phyloP scores from a whole-genome alignment of 2,113 vertebrate species.

The Onychorhynchus coronatus region DNA sequence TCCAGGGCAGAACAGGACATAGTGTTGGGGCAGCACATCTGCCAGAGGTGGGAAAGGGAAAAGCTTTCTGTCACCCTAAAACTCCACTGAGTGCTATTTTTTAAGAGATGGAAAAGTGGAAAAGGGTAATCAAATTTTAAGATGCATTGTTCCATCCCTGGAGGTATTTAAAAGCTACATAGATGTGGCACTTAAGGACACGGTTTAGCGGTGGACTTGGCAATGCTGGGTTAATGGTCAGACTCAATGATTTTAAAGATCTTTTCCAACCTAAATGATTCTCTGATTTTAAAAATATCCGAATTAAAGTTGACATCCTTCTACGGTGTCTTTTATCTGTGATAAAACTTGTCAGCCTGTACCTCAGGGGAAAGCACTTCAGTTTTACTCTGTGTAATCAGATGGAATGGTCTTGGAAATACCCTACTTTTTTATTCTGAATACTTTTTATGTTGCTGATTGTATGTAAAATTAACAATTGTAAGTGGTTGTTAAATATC shows the following conservation, averaged over 20 bases:
- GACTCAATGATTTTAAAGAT: background rate
- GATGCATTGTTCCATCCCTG: background rate
- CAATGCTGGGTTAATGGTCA: background rate
- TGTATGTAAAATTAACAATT: background rate
- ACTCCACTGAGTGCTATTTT: background rate
- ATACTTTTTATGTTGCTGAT: background rate
- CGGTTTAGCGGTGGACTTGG: background rate
- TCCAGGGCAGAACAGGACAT: background rate
- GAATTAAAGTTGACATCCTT: background rate
- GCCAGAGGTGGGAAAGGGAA: background rate
- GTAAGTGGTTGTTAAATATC: background rate
- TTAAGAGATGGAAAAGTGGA: background rate
- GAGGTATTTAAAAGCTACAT: background rate
- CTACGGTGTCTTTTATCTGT: background rate
- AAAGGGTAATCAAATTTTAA: background rate
- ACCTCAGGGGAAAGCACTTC: conserved; percentile 8
- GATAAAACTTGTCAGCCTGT: background rate
- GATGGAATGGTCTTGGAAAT: background rate
- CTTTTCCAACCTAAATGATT: background rate
- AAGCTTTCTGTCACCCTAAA: background rate
- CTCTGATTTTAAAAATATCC: background rate
- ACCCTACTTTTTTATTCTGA: background rate
- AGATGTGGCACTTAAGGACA: background rate
- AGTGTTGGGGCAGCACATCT: background rate
- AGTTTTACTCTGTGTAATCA: background rate